These are phyloP conservation scores for Nanorana parkeri DNA, from an alignment of 2,113 vertebrate species.

Conservation along the genomic window DNA sequence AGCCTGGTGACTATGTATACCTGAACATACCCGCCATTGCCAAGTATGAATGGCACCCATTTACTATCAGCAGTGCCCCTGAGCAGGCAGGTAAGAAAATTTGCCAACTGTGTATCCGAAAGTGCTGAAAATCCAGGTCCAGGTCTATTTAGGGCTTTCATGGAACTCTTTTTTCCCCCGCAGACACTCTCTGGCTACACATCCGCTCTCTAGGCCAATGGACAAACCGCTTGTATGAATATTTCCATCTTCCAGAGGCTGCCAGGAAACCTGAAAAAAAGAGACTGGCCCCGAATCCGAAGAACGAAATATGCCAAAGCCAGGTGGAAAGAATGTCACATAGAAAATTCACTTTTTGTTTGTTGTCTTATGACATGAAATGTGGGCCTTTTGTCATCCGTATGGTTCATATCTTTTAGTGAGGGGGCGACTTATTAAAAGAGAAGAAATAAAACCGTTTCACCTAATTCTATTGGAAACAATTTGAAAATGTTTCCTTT, in stretches of 20 bases:
- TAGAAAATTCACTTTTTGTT: too few species aligned
- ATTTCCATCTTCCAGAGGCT: slow-evolving; percentile 70
- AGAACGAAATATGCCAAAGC: slow-evolving; percentile 50
- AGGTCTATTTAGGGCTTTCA: background rate
- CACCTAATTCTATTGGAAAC: too few species aligned
- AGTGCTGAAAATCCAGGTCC: background rate
- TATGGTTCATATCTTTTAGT: too few species aligned
- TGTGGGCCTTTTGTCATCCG: too few species aligned
- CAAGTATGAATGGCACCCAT: slow-evolving; percentile 90
- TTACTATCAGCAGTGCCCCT: slow-evolving; percentile 92
- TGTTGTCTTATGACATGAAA: too few species aligned
- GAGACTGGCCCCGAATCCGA: slow-evolving; percentile 64
- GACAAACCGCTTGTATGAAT: slow-evolving; percentile 85
- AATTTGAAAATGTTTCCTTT: too few species aligned
- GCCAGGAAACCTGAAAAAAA: slow-evolving; percentile 2
- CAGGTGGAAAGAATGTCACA: slow-evolving; percentile 65
- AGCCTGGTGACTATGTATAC: slow-evolving; percentile 90
- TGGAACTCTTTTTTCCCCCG: background rate
- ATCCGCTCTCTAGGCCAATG: slow-evolving; percentile 87
- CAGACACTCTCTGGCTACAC: slow-evolving; percentile 88
- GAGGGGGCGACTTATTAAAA: too few species aligned
- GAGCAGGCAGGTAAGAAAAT: slow-evolving; percentile 81
- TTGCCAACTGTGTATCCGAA: background rate
- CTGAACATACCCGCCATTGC: slow-evolving; percentile 87
- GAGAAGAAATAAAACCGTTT: too few species aligned